These are phyloP conservation scores for Orthosia cruda DNA, from an alignment of 2,888 invertebrate species.

Conservation along the genomic window DNA sequence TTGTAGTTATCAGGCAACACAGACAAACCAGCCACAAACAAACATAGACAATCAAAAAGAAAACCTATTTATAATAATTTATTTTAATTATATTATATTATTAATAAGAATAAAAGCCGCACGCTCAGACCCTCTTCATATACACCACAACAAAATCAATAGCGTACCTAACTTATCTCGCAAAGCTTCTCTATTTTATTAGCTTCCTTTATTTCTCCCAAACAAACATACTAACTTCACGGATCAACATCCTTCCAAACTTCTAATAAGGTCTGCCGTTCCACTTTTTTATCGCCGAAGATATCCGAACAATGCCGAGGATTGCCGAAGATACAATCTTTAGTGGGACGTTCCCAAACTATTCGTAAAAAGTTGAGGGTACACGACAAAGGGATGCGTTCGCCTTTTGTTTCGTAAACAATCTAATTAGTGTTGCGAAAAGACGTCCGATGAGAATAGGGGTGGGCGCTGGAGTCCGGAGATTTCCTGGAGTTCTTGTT, in stretches of 20 bases:
- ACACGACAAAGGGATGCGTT: constrained; percentile 73
- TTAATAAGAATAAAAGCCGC: neutral
- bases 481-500: constrained; percentile 8
- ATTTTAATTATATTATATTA: no score
- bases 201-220: constrained; percentile 63
- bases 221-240: constrained; percentile 66
- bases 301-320: constrained; percentile 61
- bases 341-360: constrained; percentile 67
- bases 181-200: constrained; percentile 63
- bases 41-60: neutral
- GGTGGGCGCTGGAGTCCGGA: constrained; percentile 24
- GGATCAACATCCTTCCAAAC: constrained; percentile 68
- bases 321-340: constrained; percentile 65
- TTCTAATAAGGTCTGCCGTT: constrained; percentile 69
- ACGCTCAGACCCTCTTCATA: neutral
- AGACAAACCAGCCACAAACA: no score
- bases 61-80: neutral
- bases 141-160: constrained; percentile 38
- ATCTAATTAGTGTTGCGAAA: constrained; percentile 80
- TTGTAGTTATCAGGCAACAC: no score
- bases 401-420: constrained; percentile 79
- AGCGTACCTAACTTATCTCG: constrained; percentile 32
- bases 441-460: constrained; percentile 61
- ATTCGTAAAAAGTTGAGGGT: constrained; percentile 71
- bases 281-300: constrained; percentile 67